These are phyloP conservation scores for Oreochromis tanganicae DNA, from an alignment of 2,113 vertebrate species.

Conservation along the genomic window DNA sequence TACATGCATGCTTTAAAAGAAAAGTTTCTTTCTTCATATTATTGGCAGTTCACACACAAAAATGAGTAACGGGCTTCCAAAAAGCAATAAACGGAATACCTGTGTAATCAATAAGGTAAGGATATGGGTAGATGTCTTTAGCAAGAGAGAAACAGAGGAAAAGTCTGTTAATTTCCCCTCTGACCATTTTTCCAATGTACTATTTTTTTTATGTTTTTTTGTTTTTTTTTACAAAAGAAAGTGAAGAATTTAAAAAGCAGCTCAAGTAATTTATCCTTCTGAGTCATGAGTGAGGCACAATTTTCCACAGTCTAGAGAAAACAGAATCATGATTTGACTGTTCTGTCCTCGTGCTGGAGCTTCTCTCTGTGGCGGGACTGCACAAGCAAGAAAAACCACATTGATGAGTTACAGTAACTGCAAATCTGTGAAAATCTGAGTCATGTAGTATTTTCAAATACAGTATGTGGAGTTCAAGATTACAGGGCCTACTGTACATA, in stretches of 20 bases:
- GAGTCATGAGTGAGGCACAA: constrained; percentile 45
- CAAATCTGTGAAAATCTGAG: neutral
- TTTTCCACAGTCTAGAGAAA: constrained; percentile 47
- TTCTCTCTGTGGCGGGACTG: neutral
- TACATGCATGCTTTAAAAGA: constrained; percentile 35
- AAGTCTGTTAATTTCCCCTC: constrained; percentile 6
- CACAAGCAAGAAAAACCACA: neutral
- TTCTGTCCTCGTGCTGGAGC: neutral
- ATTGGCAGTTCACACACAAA: neutral
- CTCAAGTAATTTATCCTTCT: constrained; percentile 25
- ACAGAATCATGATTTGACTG: neutral
- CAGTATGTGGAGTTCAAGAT: neutral
- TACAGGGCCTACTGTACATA: neutral
- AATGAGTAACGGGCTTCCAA: neutral
- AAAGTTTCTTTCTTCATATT: neutral
- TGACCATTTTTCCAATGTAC: neutral
- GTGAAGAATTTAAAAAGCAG: constrained; percentile 24
- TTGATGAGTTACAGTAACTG: neutral
- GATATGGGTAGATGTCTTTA: constrained; percentile 76
- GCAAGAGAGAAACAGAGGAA: constrained; percentile 27
- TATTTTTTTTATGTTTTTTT: neutral
- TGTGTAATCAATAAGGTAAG: constrained; percentile 75
- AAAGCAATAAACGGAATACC: constrained; percentile 53
- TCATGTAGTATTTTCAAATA: neutral
- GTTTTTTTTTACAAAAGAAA: neutral